Evolutionary conservation across 2,113 vertebrate species (phyloP), one percentile per base, ranked within the genome.

Genomic region (Dinomys branickii): DNA sequence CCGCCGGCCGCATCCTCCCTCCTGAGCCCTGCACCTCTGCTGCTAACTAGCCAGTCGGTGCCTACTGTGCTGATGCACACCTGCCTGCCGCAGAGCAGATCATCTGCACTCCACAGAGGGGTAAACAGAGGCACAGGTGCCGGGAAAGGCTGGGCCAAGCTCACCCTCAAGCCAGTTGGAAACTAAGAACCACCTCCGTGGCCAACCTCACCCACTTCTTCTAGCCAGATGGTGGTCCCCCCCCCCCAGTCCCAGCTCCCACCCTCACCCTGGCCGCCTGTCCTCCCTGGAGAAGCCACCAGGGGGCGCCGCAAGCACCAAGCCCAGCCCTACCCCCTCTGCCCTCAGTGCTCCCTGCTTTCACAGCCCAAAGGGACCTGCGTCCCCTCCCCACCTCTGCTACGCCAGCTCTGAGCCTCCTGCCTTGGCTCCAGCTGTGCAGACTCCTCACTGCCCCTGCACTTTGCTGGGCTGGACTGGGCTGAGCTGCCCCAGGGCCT

Each of bases 401-500:
- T 2, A 9, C 1, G 8, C 35, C 71, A 8, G 38, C 20, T 16
- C 16, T 26, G 17, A 52, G 33, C 11, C 14, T 24, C 0, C 35
- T 80, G 41, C 4, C 30, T 41, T 69, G 20, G 41, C 83, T 82
- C 63, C 80, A n/a, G 56, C 69, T 17, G 5, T 8, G 0, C 0
- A 24, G 41, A 58, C 85, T 81, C 86, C 83, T 80, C 0, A 0
- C 17, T 28, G 38, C 13, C 19, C 67, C 77, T 38, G 54, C 17
- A 6, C 28, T 41, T 20, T 0, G 7, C 54, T 69, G 81, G 41
- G 52, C 22, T 3, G 47, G 41, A 44, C 22, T 3, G 47, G 47
- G 5, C 14, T 0, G 16, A 16, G 16, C 69, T 95, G 73, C 95
- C 71, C 33, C 88, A 96, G 94, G 88, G 30, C 94, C 86, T 96